Base-by-base conservation (phyloP, 2,888 invertebrate genomes). In the Cyrtodaria siliqua region DNA sequence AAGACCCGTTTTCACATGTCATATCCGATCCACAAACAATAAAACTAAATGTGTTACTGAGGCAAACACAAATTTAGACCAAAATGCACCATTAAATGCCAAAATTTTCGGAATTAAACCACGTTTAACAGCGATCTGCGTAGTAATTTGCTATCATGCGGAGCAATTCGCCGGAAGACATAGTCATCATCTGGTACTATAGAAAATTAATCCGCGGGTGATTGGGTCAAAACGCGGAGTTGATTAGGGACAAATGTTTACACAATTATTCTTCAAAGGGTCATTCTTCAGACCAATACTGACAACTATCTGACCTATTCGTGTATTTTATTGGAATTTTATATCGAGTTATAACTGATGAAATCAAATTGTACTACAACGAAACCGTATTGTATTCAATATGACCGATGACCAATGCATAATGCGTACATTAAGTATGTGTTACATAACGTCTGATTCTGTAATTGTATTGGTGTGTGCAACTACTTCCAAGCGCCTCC, bases 191-290 rank as follows among this genome's bases (percentile, higher is more conserved):
- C 79, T 71, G 75, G 68, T 67, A 64, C 53, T 67, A 47, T 64
- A 55, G 62, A 68, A 68, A 71, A 75, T 79, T 67, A 71, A 67
- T 79, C 79, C 71, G 69, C 75, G 75, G 79, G 79, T 60, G 68
- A 64, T 53, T 44, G 29, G 47, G 49, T n/a, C 18, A 27, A 40
- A 29, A 47, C 55, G 42, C 55, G 44, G 33, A 55, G 53, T 64
- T 64, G 55, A 64, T 64, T 64, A 57, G 76, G 40, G 60, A 57
- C 71, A 53, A 64, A 53, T 71, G 53, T 72, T 77, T 62, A 66
- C 63, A 66, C 67, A 76, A 76, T 71, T 74, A 62, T 33, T 52
- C 52, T 53, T 53, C 40, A 63, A 52, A 52, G 27, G 52, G 52
- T 63, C 52, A 8, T 33, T 33, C 4, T 33, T 33, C 33, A 8